Conservation (phyloP, 2,797 vertebrate genomes). For the Microtus agrestis region DNA sequence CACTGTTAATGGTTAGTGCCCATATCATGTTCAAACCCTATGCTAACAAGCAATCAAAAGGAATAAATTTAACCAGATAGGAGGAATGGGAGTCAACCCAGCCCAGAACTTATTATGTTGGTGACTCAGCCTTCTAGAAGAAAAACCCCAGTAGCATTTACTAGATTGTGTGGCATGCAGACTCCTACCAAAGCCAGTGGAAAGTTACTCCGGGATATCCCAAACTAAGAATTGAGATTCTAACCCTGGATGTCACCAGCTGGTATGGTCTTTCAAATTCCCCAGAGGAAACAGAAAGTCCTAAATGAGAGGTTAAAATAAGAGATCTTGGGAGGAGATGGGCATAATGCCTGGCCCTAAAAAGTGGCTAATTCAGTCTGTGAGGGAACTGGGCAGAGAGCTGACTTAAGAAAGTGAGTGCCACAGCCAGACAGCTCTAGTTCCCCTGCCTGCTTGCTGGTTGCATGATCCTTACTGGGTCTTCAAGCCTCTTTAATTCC, state of each 20-base stretch:
- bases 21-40: not conserved
- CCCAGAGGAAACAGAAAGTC: constrained; percentile 8
- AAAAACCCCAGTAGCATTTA: not conserved
- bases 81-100: not conserved
- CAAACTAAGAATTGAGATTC: not conserved
- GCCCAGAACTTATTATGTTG: not conserved
- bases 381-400: not conserved
- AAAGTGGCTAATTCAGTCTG: not conserved
- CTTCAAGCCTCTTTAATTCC: not conserved
- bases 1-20: not conserved
- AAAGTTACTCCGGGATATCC: not conserved
- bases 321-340: not conserved
- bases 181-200: not conserved
- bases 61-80: not conserved
- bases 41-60: not conserved
- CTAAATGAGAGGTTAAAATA: not conserved
- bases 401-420: not conserved
- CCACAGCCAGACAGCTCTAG: not conserved
- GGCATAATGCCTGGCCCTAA: not conserved
- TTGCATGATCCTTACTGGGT: not conserved
- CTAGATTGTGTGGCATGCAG: no score
- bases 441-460: not conserved
- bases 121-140: not conserved
- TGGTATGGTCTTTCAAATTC: not conserved
- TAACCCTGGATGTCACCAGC: not conserved